Evolutionary conservation across 2,113 vertebrate species (phyloP), one percentile per base, ranked within the genome.

Genomic region (Mugil cephalus): DNA sequence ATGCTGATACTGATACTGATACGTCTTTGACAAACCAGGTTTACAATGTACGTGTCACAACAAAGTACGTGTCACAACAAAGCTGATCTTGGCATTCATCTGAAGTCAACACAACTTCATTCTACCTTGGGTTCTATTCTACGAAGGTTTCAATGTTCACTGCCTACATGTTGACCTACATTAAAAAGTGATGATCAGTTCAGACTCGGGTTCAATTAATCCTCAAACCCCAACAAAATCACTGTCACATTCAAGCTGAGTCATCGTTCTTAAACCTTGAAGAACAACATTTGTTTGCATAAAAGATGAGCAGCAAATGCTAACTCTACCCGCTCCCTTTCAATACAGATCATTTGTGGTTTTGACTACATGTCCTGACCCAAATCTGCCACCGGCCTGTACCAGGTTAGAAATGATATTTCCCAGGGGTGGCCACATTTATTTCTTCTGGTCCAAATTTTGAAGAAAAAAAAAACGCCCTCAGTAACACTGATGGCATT

Each of bases 401-500:
- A 63, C 9, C 15, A 3, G 9, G 40, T 66, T 47, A 13, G 39
- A 21, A 2, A 48, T 1, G n/a, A 13, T 11, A 8, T 21, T 60
- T 69, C 74, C 62, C 59, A 36, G 18, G 46, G 59, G 64, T 15
- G 15, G 38, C 13, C 10, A 17, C 10, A 53, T 24, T 39, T 19
- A 50, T 19, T 38, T 18, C 45, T 48, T 60, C n/a, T 30, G 40
- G 24, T 61, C 66, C 18, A 73, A 10, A 39, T 80, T 81, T 36
- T 73, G n/a, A 42, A 21, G 17, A 13, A 30, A 30, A 30, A 30
- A n/a, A 43, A 73, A 75, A 15, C 45, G 67, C 73, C 64, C 15
- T 8, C 7, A 54, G 75, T 67, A 38, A 67, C 65, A 71, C 67
- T 55, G 30, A 73, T 43, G 73, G 77, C 73, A 36, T 45, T 17